A percentile compares a stretch with the other conserved stretches of the same genome.
These are phyloP conservation scores for Pollimyrus isidori DNA, from an alignment of 2,113 vertebrate species.

Conservation along the genomic window DNA sequence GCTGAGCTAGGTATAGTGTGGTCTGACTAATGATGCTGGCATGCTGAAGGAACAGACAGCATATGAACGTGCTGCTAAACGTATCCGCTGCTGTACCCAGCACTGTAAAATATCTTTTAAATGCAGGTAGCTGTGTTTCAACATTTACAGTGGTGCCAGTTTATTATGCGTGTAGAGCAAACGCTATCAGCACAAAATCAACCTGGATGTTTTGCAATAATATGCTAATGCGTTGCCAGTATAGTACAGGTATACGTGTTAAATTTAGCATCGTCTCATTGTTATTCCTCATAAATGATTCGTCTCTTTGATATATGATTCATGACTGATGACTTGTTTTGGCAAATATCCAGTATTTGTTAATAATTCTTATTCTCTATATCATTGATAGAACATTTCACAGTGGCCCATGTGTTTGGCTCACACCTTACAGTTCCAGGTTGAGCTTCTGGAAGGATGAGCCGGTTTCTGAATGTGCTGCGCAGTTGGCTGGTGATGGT, in stretches of 20 bases:
- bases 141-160: not conserved
- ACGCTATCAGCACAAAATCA: not conserved
- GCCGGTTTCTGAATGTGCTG: constrained; percentile 80
- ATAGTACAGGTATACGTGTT: not conserved
- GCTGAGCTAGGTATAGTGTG: not conserved
- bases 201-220: not conserved
- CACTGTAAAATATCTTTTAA: not conserved
- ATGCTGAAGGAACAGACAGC: not conserved
- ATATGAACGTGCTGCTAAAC: not conserved
- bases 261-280: not conserved
- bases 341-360: not conserved
- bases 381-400: not conserved
- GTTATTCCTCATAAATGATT: not conserved
- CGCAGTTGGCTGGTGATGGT: constrained; percentile 93
- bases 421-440: not conserved
- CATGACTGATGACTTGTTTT: not conserved
- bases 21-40: not conserved
- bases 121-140: not conserved
- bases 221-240: not conserved
- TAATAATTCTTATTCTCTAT: not conserved
- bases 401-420: not conserved
- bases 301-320: not conserved
- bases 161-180: not conserved
- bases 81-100: not conserved
- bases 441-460: constrained; percentile 57